Conservation (phyloP, 2,888 invertebrate genomes). For the Andrena flavipes region DNA sequence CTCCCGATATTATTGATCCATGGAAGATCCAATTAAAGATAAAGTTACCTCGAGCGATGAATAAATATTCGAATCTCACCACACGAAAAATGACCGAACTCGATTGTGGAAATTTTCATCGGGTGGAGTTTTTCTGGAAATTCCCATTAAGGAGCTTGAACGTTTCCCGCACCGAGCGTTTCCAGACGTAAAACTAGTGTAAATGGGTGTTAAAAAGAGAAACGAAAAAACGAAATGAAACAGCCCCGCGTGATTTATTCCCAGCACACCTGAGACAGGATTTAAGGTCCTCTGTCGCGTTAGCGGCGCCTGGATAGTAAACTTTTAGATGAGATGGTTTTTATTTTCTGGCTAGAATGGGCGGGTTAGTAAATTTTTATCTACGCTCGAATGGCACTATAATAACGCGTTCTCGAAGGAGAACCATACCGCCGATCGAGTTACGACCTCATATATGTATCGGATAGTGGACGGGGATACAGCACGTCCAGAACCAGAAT, state of each 20-base stretch:
- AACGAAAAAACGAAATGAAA: background rate
- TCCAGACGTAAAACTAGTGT: background rate
- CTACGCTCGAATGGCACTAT: background rate
- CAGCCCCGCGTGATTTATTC: background rate
- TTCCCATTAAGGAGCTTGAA: constrained; percentile 1
- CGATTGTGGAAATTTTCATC: constrained; percentile 4
- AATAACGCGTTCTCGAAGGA: constrained; percentile 33
- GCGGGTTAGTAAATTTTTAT: constrained; percentile 17
- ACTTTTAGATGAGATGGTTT: background rate
- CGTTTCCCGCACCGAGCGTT: constrained; percentile 2
- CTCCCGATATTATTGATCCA: background rate
- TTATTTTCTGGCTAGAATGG: background rate
- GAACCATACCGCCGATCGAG: constrained; percentile 36
- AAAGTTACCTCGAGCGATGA: background rate
- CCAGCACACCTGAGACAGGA: background rate
- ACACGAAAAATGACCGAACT: background rate
- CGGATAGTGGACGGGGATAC: constrained; percentile 50
- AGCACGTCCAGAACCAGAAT: constrained; percentile 72
- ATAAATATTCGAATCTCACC: background rate
- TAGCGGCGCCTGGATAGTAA: background rate
- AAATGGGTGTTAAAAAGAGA: background rate
- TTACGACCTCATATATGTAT: constrained; percentile 49
- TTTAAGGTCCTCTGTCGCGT: background rate
- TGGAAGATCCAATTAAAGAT: background rate
- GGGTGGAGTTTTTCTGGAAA: background rate